These are phyloP conservation scores for Eolophus roseicapilla DNA, from an alignment of 2,113 vertebrate species.

Conservation along the genomic window DNA sequence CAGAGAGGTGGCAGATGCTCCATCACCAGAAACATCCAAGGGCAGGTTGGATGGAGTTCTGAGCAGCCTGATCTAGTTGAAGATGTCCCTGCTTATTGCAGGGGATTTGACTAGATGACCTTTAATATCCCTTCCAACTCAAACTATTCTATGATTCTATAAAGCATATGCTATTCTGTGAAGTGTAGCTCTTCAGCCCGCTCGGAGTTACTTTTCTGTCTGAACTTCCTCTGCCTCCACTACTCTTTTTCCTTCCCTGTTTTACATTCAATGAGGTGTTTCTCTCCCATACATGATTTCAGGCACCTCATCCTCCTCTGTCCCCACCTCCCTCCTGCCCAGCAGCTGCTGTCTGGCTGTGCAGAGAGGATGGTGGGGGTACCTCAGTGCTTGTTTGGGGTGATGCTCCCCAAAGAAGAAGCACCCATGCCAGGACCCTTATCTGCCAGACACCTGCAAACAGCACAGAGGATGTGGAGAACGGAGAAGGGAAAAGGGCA, in stretches of 20 bases:
- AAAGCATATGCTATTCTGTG: not conserved
- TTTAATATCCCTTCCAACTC: not conserved
- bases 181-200: not conserved
- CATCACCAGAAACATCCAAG: not conserved
- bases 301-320: not conserved
- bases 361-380: not conserved
- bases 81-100: not conserved
- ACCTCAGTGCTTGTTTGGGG: rapidly evolving
- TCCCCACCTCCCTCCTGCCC: not conserved
- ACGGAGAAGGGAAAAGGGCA: not conserved
- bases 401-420: not conserved
- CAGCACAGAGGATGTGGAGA: rapidly evolving
- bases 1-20: not conserved
- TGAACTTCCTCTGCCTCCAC: not conserved
- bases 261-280: not conserved
- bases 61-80: not conserved
- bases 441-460: not conserved
- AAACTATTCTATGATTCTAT: not conserved
- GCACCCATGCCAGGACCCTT: not conserved
- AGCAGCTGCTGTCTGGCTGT: not conserved
- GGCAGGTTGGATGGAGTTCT: not conserved
- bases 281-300: not conserved
- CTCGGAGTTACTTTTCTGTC: not conserved
- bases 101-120: not conserved
- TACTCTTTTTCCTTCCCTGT: not conserved